Evolutionary conservation across 2,888 invertebrate species (phyloP).

Genomic region (Rotaria socialis): DNA sequence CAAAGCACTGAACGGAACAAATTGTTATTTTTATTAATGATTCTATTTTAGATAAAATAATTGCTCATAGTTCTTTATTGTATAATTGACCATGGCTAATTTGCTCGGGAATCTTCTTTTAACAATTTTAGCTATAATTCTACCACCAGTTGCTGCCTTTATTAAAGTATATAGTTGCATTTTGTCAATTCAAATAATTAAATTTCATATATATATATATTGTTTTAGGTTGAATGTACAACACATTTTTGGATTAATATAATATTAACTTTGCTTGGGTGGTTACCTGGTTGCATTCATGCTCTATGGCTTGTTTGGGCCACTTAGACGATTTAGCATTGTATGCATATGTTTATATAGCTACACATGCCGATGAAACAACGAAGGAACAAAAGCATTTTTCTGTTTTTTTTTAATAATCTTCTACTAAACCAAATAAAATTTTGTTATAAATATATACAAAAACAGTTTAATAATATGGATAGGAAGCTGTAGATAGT

Average conservation of each 20-base stretch:
- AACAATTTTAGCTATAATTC: not conserved
- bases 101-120: not conserved
- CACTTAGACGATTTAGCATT: not conserved
- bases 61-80: not conserved
- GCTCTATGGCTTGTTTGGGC: conserved; percentile 3
- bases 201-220: no score
- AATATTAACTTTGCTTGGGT: not conserved
- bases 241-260: not conserved
- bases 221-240: not conserved
- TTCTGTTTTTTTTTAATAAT: not conserved
- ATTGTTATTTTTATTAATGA: no score
- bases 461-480: no score
- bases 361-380: no score
- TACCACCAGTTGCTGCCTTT: not conserved
- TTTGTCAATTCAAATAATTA: not conserved
- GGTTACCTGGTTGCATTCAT: conserved; percentile 2
- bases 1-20: no score
- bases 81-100: not conserved
- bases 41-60: not conserved
- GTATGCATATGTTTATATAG: no score
- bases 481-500: no score
- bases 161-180: not conserved
- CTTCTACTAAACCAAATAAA: not conserved
- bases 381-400: not conserved
- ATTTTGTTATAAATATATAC: no score